A percentile compares a stretch with the other conserved stretches of the same genome.
Conservation (phyloP, 2,888 invertebrate genomes). For the Thalpophila matura region DNA sequence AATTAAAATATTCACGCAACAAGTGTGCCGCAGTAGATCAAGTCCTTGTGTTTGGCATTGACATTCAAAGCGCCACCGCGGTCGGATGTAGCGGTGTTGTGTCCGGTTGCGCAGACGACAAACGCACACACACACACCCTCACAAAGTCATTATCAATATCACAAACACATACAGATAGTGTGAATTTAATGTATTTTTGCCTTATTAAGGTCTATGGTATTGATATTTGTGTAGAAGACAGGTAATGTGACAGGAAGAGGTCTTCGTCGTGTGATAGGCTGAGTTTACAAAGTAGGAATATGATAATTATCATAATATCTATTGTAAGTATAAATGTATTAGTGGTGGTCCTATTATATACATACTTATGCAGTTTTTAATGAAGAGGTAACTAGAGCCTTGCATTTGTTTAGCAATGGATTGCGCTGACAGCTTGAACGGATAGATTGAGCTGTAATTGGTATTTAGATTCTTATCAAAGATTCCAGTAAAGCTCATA, state of each 20-base stretch:
- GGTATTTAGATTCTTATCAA: no score
- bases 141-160: neutral
- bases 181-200: constrained; percentile 42
- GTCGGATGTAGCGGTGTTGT: constrained; percentile 64
- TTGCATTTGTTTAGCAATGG: no score
- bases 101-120: constrained; percentile 58
- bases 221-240: constrained; percentile 10
- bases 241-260: constrained; percentile 4
- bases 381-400: no score
- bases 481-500: no score
- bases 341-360: no score
- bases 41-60: constrained; percentile 62
- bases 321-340: no score
- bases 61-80: constrained; percentile 58
- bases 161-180: neutral
- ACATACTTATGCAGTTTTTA: no score
- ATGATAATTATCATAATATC: neutral
- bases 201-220: constrained; percentile 24
- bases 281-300: no score
- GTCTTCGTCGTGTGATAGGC: neutral
- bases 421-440: no score
- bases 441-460: no score
- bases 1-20: constrained; percentile 50
- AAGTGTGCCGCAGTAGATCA: constrained; percentile 46
- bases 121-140: constrained; percentile 19